Conservation (phyloP, 2,113 vertebrate species). For the Neofelis nebulosa region DNA sequence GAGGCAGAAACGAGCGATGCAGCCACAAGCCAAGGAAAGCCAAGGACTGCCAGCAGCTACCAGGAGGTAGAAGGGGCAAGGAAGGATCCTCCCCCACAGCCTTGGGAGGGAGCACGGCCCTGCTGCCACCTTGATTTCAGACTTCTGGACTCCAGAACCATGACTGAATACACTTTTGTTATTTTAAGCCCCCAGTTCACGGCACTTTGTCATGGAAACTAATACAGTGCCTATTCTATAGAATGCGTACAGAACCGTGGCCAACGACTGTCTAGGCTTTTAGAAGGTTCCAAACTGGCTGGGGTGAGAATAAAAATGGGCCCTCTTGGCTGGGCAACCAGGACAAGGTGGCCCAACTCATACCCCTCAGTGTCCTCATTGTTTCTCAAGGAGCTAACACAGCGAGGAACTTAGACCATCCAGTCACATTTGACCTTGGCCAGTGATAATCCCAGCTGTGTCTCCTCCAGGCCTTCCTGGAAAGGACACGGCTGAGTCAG, state of each 20-base stretch:
- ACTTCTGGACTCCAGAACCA: neutral
- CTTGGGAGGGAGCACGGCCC: fast-evolving
- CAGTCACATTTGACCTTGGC: neutral
- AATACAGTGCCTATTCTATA: neutral
- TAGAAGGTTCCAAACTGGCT: neutral
- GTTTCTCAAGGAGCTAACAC: neutral
- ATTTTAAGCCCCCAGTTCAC: neutral
- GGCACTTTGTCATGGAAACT: neutral
- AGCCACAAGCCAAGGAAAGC: neutral
- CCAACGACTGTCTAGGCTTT: neutral
- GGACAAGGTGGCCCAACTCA: neutral
- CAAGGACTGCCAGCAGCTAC: fast-evolving
- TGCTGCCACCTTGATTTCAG: neutral
- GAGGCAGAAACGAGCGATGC: fast-evolving
- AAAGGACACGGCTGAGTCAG: neutral
- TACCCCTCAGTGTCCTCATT: fast-evolving
- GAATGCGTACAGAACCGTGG: neutral
- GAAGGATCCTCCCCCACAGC: neutral
- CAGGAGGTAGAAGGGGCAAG: neutral
- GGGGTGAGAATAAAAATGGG: neutral
- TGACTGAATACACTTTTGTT: neutral
- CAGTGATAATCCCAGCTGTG: neutral
- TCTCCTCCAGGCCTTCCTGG: neutral
- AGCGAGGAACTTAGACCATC: neutral
- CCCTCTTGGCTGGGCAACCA: neutral